A percentile compares a stretch with the other conserved stretches of the same genome.
Evolutionary conservation across 2,797 vertebrate species (phyloP).

Genomic region (Chelmon rostratus): DNA sequence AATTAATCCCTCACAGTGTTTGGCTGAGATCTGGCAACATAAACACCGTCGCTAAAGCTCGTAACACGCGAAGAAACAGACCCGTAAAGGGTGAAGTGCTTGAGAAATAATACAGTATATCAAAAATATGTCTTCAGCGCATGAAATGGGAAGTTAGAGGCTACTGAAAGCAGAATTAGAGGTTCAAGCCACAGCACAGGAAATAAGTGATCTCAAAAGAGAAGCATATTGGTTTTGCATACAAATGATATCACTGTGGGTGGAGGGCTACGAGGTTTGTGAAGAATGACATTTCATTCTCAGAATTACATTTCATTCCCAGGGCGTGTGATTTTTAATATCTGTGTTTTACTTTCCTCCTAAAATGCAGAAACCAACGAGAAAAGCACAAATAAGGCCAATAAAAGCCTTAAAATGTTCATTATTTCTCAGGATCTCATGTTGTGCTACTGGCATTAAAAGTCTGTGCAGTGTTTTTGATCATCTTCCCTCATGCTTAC

Average conservation of each 20-base stretch:
- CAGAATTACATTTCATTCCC: constrained; percentile 32
- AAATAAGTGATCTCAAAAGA: constrained; percentile 85
- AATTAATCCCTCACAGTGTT: neutral
- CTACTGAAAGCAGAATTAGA: constrained; percentile 82
- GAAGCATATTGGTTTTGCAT: constrained; percentile 79
- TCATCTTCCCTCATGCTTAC: neutral
- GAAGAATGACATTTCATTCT: constrained; percentile 43
- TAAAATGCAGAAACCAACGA: neutral
- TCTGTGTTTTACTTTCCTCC: neutral
- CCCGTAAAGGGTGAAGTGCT: neutral
- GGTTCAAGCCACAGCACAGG: constrained; percentile 83
- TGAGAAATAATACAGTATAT: neutral
- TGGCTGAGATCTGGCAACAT: neutral
- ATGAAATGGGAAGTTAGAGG: constrained; percentile 71
- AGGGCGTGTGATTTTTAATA: constrained; percentile 11
- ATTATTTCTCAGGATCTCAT: neutral
- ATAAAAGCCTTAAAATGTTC: neutral
- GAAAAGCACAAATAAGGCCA: neutral
- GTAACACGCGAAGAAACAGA: neutral
- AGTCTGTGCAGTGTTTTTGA: neutral
- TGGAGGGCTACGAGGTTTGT: constrained; percentile 49
- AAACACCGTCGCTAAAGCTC: neutral
- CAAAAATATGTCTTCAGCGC: constrained; percentile 40
- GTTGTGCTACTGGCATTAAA: neutral
- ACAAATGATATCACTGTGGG: constrained; percentile 73